These are phyloP conservation scores for Protodeltote pygarga DNA, from an alignment of 2,888 invertebrate genomes.

Conservation along the genomic window DNA sequence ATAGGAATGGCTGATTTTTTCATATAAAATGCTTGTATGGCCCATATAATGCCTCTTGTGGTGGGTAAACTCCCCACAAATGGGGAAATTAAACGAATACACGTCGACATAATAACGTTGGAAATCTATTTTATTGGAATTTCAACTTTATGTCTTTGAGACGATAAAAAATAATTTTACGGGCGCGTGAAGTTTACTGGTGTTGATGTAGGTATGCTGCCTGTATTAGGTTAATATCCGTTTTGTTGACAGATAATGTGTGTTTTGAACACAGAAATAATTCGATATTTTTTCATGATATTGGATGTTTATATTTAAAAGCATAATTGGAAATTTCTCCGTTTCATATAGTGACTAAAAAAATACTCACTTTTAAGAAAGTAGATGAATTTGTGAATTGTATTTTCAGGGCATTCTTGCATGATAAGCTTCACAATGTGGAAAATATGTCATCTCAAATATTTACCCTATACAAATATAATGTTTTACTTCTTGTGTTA, in stretches of 20 bases:
- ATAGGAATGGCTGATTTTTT: conserved; percentile 69
- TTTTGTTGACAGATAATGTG: conserved; percentile 16
- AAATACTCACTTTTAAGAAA: no score
- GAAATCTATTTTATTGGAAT: conserved; percentile 53
- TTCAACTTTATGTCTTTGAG: conserved; percentile 49
- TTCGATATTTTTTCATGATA: no score
- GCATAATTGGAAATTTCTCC: no score
- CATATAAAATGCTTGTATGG: conserved; percentile 63
- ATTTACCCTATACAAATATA: no score
- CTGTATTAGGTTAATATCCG: conserved; percentile 12
- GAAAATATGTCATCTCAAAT: no score
- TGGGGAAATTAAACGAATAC: conserved; percentile 63
- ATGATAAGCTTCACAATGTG: no score
- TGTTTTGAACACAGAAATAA: no score
- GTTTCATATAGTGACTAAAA: no score
- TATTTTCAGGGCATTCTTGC: no score
- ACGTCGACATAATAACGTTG: conserved; percentile 44
- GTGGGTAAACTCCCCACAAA: conserved; percentile 60
- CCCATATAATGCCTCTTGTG: conserved; percentile 57
- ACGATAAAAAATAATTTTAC: conserved; percentile 53
- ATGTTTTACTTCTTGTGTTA: no score
- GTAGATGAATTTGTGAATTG: no score
- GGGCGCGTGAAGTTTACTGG: conserved; percentile 44
- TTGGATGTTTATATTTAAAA: no score
- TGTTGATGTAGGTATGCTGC: conserved; percentile 39